These are phyloP conservation scores for Hippopotamus amphibius DNA, from an alignment of 2,113 vertebrate species.

Conservation along the genomic window DNA sequence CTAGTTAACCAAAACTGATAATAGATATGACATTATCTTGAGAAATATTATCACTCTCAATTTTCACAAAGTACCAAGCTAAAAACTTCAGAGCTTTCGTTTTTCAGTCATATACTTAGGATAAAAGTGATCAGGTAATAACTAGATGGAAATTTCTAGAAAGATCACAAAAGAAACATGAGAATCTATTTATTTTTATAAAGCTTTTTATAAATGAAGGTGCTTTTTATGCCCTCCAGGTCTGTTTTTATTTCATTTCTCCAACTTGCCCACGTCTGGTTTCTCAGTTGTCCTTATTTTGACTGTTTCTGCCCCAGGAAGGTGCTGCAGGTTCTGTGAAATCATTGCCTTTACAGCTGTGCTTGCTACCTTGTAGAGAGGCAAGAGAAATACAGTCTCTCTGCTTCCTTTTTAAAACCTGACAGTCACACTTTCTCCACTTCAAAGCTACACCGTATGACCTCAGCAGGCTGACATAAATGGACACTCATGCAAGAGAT, in stretches of 20 bases:
- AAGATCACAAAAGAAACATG: constrained; percentile 48
- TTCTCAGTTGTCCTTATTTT: constrained; percentile 43
- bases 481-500: constrained; percentile 70
- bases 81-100: background rate
- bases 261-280: constrained; percentile 23
- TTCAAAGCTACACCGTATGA: constrained; percentile 78
- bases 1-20: background rate
- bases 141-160: constrained; percentile 48
- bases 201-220: constrained; percentile 49
- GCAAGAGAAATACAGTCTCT: constrained; percentile 62
- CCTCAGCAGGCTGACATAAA: constrained; percentile 79
- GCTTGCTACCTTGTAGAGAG: background rate
- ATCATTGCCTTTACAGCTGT: constrained; percentile 68
- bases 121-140: constrained; percentile 39
- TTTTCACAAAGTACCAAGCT: background rate
- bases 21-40: background rate
- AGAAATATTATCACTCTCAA: background rate
- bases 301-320: constrained; percentile 39
- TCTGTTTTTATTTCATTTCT: constrained; percentile 75
- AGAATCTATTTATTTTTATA: constrained; percentile 47
- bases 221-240: constrained; percentile 33
- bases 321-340: constrained; percentile 56
- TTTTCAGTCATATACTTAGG: background rate
- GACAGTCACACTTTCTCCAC: constrained; percentile 81
- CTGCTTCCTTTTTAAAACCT: constrained; percentile 75